These are phyloP conservation scores for Priocnemis perturbator DNA, from an alignment of 2,888 invertebrate species.

Conservation along the genomic window DNA sequence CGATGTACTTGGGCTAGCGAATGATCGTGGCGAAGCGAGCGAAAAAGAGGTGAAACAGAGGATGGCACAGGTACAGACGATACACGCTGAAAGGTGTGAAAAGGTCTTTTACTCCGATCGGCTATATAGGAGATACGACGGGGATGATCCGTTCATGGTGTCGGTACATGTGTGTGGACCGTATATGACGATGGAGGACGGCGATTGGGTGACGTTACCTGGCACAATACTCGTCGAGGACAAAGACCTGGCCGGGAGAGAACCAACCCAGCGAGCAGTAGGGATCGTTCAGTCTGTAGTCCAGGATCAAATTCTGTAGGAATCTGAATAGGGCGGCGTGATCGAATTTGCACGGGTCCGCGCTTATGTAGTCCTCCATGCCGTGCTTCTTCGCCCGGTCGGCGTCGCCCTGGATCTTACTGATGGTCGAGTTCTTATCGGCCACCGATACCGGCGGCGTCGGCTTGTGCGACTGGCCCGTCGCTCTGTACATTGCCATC, in stretches of 20 bases:
- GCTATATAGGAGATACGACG: too few relatives aligned
- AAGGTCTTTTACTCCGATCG: too few relatives aligned
- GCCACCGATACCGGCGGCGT: conserved; percentile 92
- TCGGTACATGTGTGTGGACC: too few relatives aligned
- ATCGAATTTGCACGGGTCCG: conserved; percentile 98
- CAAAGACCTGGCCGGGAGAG: conserved; percentile 99
- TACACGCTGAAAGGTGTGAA: too few relatives aligned
- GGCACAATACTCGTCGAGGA: conserved; percentile 98
- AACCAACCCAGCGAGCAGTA: conserved; percentile 99
- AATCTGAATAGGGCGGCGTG: conserved; percentile 95
- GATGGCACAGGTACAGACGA: too few relatives aligned
- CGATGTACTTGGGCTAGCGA: too few relatives aligned
- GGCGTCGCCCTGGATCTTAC: conserved; percentile 94
- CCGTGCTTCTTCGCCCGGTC: conserved; percentile 98
- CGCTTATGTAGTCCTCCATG: conserved; percentile 99
- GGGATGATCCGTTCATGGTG: too few relatives aligned
- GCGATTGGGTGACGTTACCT: conserved; percentile 69
- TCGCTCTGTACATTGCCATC: conserved; percentile 99
- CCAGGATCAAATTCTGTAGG: conserved; percentile 94
- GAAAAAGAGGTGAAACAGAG: too few relatives aligned
- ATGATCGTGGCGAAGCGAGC: too few relatives aligned
- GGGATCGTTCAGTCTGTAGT: conserved; percentile 97
- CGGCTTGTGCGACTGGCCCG: conserved; percentile 99
- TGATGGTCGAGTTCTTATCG: conserved; percentile 90
- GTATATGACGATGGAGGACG: too few relatives aligned